phyloP scores from a whole-genome alignment of 2,113 vertebrate genomes.

The Pipra filicauda region DNA sequence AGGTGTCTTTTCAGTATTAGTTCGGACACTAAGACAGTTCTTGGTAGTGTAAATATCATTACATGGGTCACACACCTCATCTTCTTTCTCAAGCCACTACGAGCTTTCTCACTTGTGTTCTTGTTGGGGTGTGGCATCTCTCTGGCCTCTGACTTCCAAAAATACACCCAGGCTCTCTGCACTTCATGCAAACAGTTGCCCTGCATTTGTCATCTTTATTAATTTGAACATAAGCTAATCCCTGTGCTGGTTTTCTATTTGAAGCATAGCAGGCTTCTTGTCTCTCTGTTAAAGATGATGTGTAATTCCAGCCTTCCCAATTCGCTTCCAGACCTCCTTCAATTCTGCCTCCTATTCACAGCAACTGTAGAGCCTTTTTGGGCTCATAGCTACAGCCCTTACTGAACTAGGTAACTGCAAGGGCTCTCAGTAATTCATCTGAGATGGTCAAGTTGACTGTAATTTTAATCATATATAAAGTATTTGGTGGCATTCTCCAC shows the following conservation, averaged over 20 bases:
- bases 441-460: not conserved
- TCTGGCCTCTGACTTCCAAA: not conserved
- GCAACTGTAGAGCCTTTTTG: not conserved
- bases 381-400: not conserved
- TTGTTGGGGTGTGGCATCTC: no score
- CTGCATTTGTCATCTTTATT: not conserved
- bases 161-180: not conserved
- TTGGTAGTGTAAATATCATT: not conserved
- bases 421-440: not conserved
- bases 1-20: not conserved
- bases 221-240: not conserved
- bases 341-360: not conserved
- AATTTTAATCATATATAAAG: not conserved
- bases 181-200: not conserved
- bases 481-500: not conserved
- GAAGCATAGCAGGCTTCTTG: not conserved
- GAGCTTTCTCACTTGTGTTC: not conserved
- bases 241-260: not conserved
- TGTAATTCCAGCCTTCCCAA: not conserved
- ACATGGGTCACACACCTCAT: accelerated
- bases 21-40: not conserved
- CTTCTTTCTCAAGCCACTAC: not conserved
- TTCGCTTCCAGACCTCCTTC: not conserved
- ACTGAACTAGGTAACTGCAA: not conserved
- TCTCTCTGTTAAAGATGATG: not conserved